Evolutionary conservation across 2,888 invertebrate genomes (phyloP).

Genomic region (Neria commutata): DNA sequence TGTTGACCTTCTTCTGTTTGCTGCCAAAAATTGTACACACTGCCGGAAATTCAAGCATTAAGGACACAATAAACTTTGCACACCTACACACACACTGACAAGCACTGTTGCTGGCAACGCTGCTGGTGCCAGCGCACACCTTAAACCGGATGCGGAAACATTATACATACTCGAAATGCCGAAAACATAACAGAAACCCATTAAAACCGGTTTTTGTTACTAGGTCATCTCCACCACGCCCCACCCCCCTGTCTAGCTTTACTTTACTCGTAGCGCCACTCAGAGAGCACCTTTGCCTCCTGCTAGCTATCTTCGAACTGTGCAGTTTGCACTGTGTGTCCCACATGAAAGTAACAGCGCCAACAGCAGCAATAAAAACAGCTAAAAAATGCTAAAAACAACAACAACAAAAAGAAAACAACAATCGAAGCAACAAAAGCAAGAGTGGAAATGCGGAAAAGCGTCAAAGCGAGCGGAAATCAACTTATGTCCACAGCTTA

Average conservation of each 20-base stretch:
- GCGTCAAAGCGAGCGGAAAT: constrained; percentile 31
- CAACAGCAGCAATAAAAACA: background rate
- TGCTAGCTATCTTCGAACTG: no score
- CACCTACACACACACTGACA: constrained; percentile 14
- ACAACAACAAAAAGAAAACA: background rate
- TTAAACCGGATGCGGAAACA: constrained; percentile 52
- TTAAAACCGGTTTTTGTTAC: constrained; percentile 49
- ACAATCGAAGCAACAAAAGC: background rate
- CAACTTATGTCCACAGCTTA: constrained; percentile 52
- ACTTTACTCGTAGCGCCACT: no score
- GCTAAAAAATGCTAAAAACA: background rate
- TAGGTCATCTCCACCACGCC: constrained; percentile 47
- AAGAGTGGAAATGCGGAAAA: background rate
- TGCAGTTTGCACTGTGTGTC: no score
- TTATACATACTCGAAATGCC: constrained; percentile 53
- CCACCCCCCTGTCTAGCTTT: no score
- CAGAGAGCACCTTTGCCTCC: no score
- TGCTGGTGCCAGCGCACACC: constrained; percentile 42
- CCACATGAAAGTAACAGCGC: background rate
- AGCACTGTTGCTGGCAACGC: no score
- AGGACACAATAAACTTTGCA: constrained; percentile 33
- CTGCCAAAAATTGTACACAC: constrained; percentile 36
- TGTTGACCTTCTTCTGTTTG: constrained; percentile 30
- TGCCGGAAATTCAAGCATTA: constrained; percentile 38
- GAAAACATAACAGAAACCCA: constrained; percentile 51